A percentile compares a stretch with the other conserved stretches of the same genome.
These are phyloP conservation scores for Ctena decussata DNA, from an alignment of 2,888 invertebrate species.

Conservation along the genomic window DNA sequence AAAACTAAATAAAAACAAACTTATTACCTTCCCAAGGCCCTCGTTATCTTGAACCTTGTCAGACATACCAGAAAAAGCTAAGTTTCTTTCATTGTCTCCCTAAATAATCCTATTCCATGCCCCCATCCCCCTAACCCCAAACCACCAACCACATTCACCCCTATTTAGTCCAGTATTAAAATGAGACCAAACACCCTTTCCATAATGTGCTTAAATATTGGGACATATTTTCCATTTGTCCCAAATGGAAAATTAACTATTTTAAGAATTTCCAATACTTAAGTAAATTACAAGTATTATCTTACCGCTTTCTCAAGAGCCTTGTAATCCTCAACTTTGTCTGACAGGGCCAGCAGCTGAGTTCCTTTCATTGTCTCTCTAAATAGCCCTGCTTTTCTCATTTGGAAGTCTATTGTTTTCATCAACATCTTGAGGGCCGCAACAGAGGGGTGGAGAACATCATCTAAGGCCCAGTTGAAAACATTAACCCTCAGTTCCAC, in stretches of 20 bases:
- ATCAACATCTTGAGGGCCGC: constrained; percentile 72
- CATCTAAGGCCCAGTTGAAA: constrained; percentile 65
- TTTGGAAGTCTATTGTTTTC: constrained; percentile 68
- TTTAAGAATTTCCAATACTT: too few relatives aligned
- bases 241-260: too few relatives aligned
- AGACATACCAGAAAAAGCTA: constrained; percentile 50
- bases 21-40: constrained; percentile 65
- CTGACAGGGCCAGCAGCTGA: constrained; percentile 56
- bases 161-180: neutral
- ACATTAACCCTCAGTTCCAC: constrained; percentile 74
- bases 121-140: too few relatives aligned
- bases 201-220: neutral
- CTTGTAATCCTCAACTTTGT: constrained; percentile 72
- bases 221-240: neutral
- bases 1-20: too few relatives aligned
- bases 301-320: constrained; percentile 67
- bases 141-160: too few relatives aligned
- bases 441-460: constrained; percentile 73
- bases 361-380: constrained; percentile 59
- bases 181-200: neutral
- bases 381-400: constrained; percentile 60
- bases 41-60: constrained; percentile 74
- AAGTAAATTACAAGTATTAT: too few relatives aligned
- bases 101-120: constrained; percentile 55
- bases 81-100: constrained; percentile 58